Evolutionary conservation across 1,140 invertebrate species (phyloP), one percentile per base, ranked within the genome.

Genomic region (Polypedilum pembai): DNA sequence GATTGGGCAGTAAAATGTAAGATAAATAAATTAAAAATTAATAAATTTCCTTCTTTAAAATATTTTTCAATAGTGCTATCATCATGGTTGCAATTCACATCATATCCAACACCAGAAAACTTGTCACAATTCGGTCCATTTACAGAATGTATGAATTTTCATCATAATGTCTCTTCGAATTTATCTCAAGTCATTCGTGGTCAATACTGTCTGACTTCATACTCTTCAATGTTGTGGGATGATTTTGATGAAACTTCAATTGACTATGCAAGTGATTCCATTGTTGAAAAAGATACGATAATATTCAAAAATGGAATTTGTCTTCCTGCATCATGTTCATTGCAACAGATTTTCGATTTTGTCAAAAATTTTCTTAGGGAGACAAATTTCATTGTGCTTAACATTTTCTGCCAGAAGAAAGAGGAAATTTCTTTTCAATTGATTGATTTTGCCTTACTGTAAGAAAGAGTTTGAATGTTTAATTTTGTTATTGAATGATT

Each of bases 211-310:
- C 10, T 56, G 10, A 56, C n/a, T n/a, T 56, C 45, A 56, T 56
- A 56, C 12, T 56, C 45, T n/a, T 56, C 45, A n/a, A 56, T 56
- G n/a, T 56, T 56, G n/a, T 56, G 3, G 12, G 10, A 56, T 56
- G n/a, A 56, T 56, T 56, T 56, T 56, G 45, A 56, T 15, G 45
- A 56, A n/a, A 56, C 45, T 15, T 56, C 45, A n/a, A 56, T 56
- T 56, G 45, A 56, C 12, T 56, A 56, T n/a, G 12, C 4, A 56
- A 56, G 4, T 12, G 45, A 56, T 15, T 12, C 45, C 3, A 56
- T 56, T 56, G 15, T 56, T 1, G 45, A 56, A 12, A 15, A 56
- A 56, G 12, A 56, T 4, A 56, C 45, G 15, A n/a, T 56, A n/a
- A n/a, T 56, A 1, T n/a, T 56, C 12, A 56, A 56, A 56, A 56